Evolutionary conservation across 2,888 invertebrate species (phyloP).

Genomic region (Lobophora halterata): DNA sequence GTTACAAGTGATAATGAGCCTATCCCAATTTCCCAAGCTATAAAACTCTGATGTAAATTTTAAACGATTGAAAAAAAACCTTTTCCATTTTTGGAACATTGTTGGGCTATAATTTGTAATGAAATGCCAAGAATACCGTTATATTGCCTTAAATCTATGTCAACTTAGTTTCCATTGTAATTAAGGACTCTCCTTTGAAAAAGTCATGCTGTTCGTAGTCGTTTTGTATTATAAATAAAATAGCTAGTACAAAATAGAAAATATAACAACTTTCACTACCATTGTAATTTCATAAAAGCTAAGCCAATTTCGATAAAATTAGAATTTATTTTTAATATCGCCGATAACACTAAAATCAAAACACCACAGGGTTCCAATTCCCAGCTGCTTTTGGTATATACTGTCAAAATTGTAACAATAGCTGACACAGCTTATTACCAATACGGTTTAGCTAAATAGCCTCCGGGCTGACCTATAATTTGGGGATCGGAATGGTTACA

Average conservation of each 20-base stretch:
- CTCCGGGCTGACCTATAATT: constrained; percentile 72
- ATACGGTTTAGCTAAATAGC: constrained; percentile 65
- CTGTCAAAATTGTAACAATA: constrained; percentile 57
- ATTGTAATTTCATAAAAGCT: not conserved
- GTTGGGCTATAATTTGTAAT: too few relatives aligned
- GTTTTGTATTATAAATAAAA: too few relatives aligned
- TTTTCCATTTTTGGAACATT: too few relatives aligned
- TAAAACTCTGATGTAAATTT: constrained; percentile 18
- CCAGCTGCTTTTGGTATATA: constrained; percentile 48
- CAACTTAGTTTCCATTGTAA: too few relatives aligned
- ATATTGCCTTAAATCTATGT: too few relatives aligned
- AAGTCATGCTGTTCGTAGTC: too few relatives aligned
- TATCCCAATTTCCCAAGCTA: constrained; percentile 26
- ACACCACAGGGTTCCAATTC: constrained; percentile 42
- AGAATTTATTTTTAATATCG: not conserved
- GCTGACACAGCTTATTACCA: constrained; percentile 68
- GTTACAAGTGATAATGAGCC: constrained; percentile 29
- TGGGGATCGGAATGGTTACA: constrained; percentile 51
- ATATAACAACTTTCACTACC: not conserved
- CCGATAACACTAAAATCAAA: constrained; percentile 12
- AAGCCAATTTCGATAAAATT: constrained; percentile 6
- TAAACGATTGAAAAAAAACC: too few relatives aligned
- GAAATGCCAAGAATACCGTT: too few relatives aligned
- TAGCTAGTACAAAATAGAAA: not conserved
- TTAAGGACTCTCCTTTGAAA: too few relatives aligned